Evolutionary conservation across 2,113 vertebrate species (phyloP).

Genomic region (Scopus umbretta): DNA sequence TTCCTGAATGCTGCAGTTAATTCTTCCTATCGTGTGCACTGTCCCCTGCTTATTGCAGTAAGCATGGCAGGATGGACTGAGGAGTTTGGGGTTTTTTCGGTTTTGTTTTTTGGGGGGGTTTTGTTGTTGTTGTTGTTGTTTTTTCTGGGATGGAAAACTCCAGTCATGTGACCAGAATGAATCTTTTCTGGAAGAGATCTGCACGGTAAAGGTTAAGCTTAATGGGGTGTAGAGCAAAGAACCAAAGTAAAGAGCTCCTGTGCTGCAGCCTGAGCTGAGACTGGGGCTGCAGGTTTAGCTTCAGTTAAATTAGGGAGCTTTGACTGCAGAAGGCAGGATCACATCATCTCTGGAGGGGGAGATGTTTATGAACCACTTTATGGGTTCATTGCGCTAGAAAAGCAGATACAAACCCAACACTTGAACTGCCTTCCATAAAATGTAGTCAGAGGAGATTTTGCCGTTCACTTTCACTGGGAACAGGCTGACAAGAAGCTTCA

Average conservation of each 20-base stretch:
- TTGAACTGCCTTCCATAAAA: background rate
- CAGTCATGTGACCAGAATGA: background rate
- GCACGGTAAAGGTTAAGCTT: background rate
- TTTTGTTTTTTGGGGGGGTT: rapidly evolving
- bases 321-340: background rate
- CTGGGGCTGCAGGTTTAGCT: background rate
- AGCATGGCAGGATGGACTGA: background rate
- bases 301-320: background rate
- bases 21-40: background rate
- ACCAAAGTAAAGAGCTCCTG: background rate
- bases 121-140: too few species aligned
- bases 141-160: background rate
- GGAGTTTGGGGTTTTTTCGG: background rate
- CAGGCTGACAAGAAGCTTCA: background rate
- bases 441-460: background rate
- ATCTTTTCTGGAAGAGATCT: background rate
- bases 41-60: background rate
- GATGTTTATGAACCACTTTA: background rate
- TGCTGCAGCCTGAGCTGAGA: background rate
- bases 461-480: background rate
- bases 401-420: background rate
- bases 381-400: background rate
- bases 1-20: background rate
- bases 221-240: background rate
- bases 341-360: background rate